These are phyloP conservation scores for Rhyzopertha dominica DNA, from an alignment of 1,140 invertebrate genomes.

Conservation along the genomic window DNA sequence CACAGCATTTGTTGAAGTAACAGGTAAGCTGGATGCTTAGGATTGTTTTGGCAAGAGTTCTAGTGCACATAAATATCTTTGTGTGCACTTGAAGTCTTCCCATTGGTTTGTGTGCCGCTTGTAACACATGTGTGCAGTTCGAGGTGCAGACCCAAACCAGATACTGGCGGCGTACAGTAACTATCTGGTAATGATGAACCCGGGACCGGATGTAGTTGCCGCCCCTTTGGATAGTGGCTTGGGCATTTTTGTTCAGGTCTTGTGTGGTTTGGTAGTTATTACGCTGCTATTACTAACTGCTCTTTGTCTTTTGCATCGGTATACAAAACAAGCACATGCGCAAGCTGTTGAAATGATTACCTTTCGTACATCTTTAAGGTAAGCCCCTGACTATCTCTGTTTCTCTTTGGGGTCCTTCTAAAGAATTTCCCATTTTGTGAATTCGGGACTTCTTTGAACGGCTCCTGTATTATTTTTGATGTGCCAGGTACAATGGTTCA, in stretches of 20 bases:
- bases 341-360: constrained; percentile 74
- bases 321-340: constrained; percentile 64
- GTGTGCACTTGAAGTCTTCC: constrained; percentile 12
- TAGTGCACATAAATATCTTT: constrained; percentile 1
- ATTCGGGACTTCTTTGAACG: too few relatives aligned
- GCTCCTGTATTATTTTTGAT: too few relatives aligned
- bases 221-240: constrained; percentile 39
- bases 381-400: too few relatives aligned
- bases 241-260: constrained; percentile 48
- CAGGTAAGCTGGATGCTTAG: constrained; percentile 53
- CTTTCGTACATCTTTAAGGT: constrained; percentile 63
- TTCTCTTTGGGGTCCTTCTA: too few relatives aligned
- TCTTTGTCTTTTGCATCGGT: constrained; percentile 66
- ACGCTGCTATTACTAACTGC: constrained; percentile 60
- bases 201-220: constrained; percentile 46
- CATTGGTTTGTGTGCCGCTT: constrained; percentile 31
- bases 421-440: too few relatives aligned
- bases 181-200: constrained; percentile 54
- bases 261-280: constrained; percentile 60
- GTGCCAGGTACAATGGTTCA: too few relatives aligned
- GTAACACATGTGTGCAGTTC: constrained; percentile 11
- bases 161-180: constrained; percentile 52
- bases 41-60: constrained; percentile 5
- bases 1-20: constrained; percentile 75
- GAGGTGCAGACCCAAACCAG: constrained; percentile 18